Conservation (phyloP, 1,140 invertebrate genomes). For the Aphis gossypii region DNA sequence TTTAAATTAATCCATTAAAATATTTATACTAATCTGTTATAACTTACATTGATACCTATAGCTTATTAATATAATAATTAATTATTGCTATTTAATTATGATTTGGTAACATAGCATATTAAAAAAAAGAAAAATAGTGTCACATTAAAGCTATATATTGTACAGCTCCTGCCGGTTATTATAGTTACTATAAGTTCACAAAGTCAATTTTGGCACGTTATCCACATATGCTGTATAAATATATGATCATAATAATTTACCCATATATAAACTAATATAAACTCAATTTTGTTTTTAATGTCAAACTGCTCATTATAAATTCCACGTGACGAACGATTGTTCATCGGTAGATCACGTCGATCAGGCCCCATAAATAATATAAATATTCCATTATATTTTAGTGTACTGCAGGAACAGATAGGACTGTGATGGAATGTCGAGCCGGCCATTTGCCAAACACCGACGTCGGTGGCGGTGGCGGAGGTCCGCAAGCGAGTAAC, state of each 20-base stretch:
- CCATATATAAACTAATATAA: background rate
- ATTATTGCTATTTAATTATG: background rate
- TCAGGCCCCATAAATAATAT: conserved; percentile 48
- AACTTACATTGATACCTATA: too few relatives aligned
- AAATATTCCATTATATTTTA: conserved; percentile 53
- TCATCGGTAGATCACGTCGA: conserved; percentile 44
- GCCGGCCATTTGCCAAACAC: conserved; percentile 55
- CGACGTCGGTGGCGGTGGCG: background rate
- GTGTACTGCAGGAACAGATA: background rate
- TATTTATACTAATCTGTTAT: too few relatives aligned
- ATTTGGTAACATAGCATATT: background rate
- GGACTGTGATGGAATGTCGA: conserved; percentile 54
- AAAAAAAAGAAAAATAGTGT: too few relatives aligned
- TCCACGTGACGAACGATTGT: conserved; percentile 41
- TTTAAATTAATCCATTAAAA: too few relatives aligned
- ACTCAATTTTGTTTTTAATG: background rate
- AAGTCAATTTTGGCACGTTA: background rate
- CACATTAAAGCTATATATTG: background rate
- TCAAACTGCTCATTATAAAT: conserved; percentile 34
- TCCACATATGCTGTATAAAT: background rate
- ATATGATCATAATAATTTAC: background rate
- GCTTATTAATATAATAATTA: background rate
- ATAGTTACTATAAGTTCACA: background rate
- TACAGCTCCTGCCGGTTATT: background rate
- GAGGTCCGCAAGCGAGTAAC: conserved; percentile 12